A percentile compares a stretch with the other conserved stretches of the same genome.
Conservation (phyloP, 2,797 vertebrate species). For the Typhlichthys subterraneus region DNA sequence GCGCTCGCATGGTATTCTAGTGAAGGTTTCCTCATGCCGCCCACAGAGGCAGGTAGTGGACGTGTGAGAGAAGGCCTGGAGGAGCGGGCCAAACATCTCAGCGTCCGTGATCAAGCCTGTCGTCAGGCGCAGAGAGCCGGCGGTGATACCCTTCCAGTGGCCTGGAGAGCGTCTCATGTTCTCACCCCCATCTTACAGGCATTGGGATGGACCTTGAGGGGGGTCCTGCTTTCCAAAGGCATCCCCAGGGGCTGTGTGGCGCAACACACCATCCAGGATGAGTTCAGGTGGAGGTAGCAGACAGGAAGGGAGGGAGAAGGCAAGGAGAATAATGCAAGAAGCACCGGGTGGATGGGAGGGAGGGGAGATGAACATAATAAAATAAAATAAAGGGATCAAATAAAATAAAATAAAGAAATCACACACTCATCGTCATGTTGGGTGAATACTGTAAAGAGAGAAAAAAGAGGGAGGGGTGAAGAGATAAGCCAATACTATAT, state of each 20-base stretch:
- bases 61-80: constrained; percentile 34
- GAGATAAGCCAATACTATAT: constrained; percentile 72
- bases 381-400: constrained; percentile 63
- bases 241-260: constrained; percentile 71
- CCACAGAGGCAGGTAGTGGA: constrained; percentile 37
- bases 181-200: constrained; percentile 70
- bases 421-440: constrained; percentile 95
- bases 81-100: constrained; percentile 46
- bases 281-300: constrained; percentile 22
- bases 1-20: constrained; percentile 32
- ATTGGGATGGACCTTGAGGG: constrained; percentile 68
- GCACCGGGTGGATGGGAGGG: constrained; percentile 53
- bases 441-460: constrained; percentile 88
- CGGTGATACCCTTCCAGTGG: constrained; percentile 59
- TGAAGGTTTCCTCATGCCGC: constrained; percentile 27
- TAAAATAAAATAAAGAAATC: constrained; percentile 71
- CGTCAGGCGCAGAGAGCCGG: constrained; percentile 37
- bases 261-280: constrained; percentile 62
- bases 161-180: constrained; percentile 65
- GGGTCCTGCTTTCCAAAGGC: constrained; percentile 70
- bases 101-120: constrained; percentile 51
- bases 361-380: constrained; percentile 64
- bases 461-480: constrained; percentile 60
- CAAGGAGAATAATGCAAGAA: constrained; percentile 56
- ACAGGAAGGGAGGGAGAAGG: constrained; percentile 5